These are phyloP conservation scores for Notiomystis cincta DNA, from an alignment of 2,113 vertebrate species.

Conservation along the genomic window DNA sequence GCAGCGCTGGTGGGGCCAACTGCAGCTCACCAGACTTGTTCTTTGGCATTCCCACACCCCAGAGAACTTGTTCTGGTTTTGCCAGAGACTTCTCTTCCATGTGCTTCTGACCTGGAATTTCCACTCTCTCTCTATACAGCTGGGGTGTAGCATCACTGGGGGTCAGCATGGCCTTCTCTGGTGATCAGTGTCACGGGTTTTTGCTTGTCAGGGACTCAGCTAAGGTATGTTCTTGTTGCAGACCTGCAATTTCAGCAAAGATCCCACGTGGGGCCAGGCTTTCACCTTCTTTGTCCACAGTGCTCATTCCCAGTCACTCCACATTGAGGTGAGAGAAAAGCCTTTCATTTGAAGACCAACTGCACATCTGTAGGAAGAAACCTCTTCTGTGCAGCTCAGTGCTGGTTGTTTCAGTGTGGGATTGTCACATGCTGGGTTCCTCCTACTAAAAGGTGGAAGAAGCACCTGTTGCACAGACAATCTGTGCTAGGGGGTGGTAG, in stretches of 20 bases:
- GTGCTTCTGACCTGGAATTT: neutral
- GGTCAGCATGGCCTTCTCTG: neutral
- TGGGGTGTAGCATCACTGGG: neutral
- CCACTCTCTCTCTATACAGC: neutral
- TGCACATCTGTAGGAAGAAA: neutral
- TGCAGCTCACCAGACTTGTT: neutral
- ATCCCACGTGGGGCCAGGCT: slow-evolving; percentile 88
- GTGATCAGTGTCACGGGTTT: neutral
- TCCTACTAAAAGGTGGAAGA: neutral
- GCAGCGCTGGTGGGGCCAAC: neutral
- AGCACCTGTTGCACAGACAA: neutral
- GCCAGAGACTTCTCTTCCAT: neutral
- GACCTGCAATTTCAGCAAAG: slow-evolving; percentile 82
- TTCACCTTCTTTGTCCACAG: slow-evolving; percentile 91
- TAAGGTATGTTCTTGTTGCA: slow-evolving; percentile 41
- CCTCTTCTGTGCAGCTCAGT: neutral
- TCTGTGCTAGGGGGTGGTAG: neutral
- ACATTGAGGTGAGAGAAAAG: slow-evolving; percentile 79
- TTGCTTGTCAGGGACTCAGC: neutral
- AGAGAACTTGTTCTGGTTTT: neutral
- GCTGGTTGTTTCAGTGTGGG: neutral
- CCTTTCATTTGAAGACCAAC: neutral
- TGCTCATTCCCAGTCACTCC: slow-evolving; percentile 79
- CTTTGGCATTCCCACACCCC: neutral
- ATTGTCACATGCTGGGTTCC: neutral